These are phyloP conservation scores for Hucho hucho DNA, from an alignment of 2,113 vertebrate species.

Conservation along the genomic window DNA sequence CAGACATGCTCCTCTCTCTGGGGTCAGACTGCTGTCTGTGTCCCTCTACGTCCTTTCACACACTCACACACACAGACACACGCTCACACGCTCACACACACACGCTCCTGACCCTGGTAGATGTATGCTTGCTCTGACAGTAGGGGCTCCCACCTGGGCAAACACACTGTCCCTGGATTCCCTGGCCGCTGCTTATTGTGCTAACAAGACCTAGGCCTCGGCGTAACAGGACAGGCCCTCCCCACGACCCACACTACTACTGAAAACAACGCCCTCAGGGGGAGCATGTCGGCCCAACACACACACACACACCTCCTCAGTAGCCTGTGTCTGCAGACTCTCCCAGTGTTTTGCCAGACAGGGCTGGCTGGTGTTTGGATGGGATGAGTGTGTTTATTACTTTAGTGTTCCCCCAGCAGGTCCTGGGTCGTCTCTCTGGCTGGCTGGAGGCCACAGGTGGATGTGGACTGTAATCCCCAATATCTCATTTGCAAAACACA, in stretches of 20 bases:
- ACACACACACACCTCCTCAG: not conserved
- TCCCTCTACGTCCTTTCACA: slow-evolving; percentile 24
- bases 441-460: no score
- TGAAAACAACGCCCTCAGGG: no score
- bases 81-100: slow-evolving; percentile 60
- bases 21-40: slow-evolving; percentile 18
- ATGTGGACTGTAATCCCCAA: no score
- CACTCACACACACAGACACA: slow-evolving; percentile 66
- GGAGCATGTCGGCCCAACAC: no score
- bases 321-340: slow-evolving; percentile 25
- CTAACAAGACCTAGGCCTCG: slow-evolving; percentile 72
- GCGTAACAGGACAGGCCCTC: no score
- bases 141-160: slow-evolving; percentile 86
- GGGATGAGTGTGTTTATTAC: slow-evolving; percentile 58
- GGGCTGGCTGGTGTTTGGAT: slow-evolving; percentile 73
- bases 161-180: slow-evolving; percentile 78
- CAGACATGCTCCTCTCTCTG: not conserved
- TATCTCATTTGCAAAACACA: no score
- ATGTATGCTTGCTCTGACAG: slow-evolving; percentile 39
- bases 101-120: no score
- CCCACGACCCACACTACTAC: no score
- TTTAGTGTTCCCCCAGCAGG: no score
- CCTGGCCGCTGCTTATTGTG: slow-evolving; percentile 76
- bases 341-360: slow-evolving; percentile 70
- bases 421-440: not conserved